A percentile compares a stretch with the other conserved stretches of the same genome.
Evolutionary conservation across 2,113 vertebrate species (phyloP).

Genomic region (Synodontis membranacea): DNA sequence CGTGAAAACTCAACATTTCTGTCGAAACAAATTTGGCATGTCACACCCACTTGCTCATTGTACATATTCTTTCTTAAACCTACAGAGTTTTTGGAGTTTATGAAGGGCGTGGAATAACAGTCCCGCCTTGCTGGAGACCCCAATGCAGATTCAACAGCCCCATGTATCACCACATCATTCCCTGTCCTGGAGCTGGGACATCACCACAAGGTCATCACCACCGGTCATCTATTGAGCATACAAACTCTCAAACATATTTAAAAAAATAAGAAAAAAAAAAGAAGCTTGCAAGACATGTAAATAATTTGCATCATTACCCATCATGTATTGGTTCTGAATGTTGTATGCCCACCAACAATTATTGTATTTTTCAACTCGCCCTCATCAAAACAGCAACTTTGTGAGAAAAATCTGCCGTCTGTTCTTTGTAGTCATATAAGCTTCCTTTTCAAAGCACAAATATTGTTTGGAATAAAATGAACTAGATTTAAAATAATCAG

Average conservation of each 20-base stretch:
- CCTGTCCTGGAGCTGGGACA: neutral
- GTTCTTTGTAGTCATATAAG: neutral
- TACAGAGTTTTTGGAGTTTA: conserved; percentile 76
- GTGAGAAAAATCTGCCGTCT: neutral
- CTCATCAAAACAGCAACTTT: conserved; percentile 15
- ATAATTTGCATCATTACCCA: conserved; percentile 5
- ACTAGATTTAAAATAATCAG: neutral
- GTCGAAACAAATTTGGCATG: neutral
- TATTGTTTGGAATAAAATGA: neutral
- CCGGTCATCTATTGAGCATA: neutral
- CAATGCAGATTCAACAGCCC: neutral
- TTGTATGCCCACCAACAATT: neutral
- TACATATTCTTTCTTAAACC: conserved; percentile 20
- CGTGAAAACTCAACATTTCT: neutral
- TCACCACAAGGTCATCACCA: neutral
- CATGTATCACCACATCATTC: conserved; percentile 33
- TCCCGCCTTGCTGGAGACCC: neutral
- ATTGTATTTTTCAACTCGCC: neutral
- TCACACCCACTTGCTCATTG: no score
- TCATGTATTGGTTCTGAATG: neutral
- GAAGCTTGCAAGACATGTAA: conserved; percentile 17
- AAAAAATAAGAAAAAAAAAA: neutral
- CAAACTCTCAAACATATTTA: neutral
- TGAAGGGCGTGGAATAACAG: conserved; percentile 76
- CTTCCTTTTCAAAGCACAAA: neutral